Conservation (phyloP, 1,140 invertebrate genomes). For the Drosophila saltans region DNA sequence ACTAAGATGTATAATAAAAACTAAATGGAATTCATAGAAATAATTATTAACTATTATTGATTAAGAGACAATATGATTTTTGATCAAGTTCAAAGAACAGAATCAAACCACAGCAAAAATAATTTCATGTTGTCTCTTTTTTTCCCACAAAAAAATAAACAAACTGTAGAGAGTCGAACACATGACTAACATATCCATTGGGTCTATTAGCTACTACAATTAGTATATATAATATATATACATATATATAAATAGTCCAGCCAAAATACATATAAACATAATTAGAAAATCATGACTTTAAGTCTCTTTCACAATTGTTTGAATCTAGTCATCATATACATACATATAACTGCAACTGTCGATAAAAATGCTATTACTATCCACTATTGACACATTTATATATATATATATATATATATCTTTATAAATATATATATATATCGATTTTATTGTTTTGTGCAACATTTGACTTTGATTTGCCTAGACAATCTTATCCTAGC, state of each 20-base stretch:
- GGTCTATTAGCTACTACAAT: conserved; percentile 60
- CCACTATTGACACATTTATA: conserved; percentile 32
- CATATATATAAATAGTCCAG: conserved; percentile 20
- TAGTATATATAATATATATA: conserved; percentile 6
- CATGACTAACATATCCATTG: conserved; percentile 67
- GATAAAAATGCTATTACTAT: conserved; percentile 24
- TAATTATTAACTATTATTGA: neutral
- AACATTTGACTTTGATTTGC: conserved; percentile 28
- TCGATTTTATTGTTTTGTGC: conserved; percentile 10
- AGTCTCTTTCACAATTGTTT: conserved; percentile 56
- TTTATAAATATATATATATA: neutral
- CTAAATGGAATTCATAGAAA: neutral
- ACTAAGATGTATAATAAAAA: neutral
- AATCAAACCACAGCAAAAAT: neutral
- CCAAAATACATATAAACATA: conserved; percentile 16
- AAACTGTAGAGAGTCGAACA: conserved; percentile 12
- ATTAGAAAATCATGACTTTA: conserved; percentile 52
- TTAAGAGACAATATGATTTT: conserved; percentile 7
- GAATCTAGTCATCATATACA: conserved; percentile 36
- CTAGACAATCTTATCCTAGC: conserved; percentile 62
- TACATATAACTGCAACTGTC: conserved; percentile 34
- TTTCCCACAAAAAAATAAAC: neutral
- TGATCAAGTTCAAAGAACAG: conserved; percentile 14
- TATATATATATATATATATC: conserved; percentile 16
- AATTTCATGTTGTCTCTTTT: conserved; percentile 4